Percentiles rank a stretch among this genome's conserved stretches.
Conservation (phyloP, 2,888 invertebrate species). For the Apamea crenata region DNA sequence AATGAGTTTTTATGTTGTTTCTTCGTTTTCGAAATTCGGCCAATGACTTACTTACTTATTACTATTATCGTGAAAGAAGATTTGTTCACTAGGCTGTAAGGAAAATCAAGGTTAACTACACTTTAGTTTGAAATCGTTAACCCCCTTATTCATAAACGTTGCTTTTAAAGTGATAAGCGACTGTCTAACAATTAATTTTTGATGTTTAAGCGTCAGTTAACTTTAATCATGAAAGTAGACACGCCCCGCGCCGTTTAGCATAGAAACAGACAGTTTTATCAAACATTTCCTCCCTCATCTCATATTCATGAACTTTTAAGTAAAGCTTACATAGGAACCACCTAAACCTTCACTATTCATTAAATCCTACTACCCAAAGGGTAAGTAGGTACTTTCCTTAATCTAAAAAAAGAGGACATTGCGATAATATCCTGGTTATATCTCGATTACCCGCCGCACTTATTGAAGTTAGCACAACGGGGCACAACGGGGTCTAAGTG, state of each 20-base stretch:
- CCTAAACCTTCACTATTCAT: slow-evolving; percentile 13
- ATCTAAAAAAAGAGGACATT: slow-evolving; percentile 26
- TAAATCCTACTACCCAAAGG: not conserved
- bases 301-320: slow-evolving; percentile 2
- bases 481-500: slow-evolving; percentile 39
- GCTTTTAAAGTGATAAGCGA: too few relatives aligned
- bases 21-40: not conserved
- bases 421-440: slow-evolving; percentile 31
- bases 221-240: too few relatives aligned
- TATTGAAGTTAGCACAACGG: slow-evolving; percentile 40
- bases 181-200: too few relatives aligned
- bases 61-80: not conserved
- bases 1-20: not conserved
- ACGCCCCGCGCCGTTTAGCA: too few relatives aligned
- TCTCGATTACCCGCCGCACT: slow-evolving; percentile 34
- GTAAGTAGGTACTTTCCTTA: not conserved
- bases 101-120: not conserved
- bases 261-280: not conserved
- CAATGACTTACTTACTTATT: not conserved
- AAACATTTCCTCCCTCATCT: not conserved
- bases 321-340: not conserved
- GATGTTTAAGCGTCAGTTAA: too few relatives aligned
- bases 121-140: too few relatives aligned
- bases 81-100: not conserved
- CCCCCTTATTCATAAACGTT: too few relatives aligned